phyloP scores from a whole-genome alignment of 2,888 invertebrate genomes.

The Campoletis raptor region DNA sequence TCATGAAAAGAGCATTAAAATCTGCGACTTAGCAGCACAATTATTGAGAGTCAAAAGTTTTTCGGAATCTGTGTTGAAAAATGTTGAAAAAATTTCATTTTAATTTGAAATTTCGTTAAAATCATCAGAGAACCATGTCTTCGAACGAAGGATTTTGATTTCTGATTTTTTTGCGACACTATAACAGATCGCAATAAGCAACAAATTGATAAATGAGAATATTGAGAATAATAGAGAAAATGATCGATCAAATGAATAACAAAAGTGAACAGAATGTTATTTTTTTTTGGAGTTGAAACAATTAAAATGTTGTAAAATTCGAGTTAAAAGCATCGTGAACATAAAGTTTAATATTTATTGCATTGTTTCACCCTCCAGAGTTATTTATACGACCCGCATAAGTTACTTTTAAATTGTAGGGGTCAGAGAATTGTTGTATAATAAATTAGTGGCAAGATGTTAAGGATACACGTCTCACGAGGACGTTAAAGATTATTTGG shows the following conservation, averaged over 20 bases:
- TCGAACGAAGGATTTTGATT: not conserved
- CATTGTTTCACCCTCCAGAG: slow-evolving; percentile 26
- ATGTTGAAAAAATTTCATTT: too few relatives aligned
- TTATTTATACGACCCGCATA: slow-evolving; percentile 54
- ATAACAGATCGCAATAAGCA: too few relatives aligned
- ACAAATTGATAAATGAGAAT: too few relatives aligned
- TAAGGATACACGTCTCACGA: slow-evolving; percentile 36
- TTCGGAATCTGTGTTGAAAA: not conserved
- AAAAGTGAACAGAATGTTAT: not conserved
- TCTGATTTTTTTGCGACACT: too few relatives aligned
- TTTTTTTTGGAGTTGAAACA: not conserved
- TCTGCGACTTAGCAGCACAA: not conserved
- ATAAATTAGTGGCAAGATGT: slow-evolving; percentile 33
- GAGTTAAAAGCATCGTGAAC: slow-evolving; percentile 6
- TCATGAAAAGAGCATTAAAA: not conserved
- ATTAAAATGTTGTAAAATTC: not conserved
- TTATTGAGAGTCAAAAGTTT: not conserved
- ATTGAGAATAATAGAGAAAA: not conserved
- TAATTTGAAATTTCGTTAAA: too few relatives aligned
- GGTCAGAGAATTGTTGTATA: slow-evolving; percentile 32
- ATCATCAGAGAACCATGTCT: not conserved
- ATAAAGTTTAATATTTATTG: slow-evolving; percentile 7
- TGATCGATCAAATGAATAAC: not conserved
- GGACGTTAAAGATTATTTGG: slow-evolving; percentile 54
- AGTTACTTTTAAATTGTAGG: slow-evolving; percentile 45